These are phyloP conservation scores for Gephyroberyx darwinii DNA, from an alignment of 2,797 vertebrate genomes.

Conservation along the genomic window DNA sequence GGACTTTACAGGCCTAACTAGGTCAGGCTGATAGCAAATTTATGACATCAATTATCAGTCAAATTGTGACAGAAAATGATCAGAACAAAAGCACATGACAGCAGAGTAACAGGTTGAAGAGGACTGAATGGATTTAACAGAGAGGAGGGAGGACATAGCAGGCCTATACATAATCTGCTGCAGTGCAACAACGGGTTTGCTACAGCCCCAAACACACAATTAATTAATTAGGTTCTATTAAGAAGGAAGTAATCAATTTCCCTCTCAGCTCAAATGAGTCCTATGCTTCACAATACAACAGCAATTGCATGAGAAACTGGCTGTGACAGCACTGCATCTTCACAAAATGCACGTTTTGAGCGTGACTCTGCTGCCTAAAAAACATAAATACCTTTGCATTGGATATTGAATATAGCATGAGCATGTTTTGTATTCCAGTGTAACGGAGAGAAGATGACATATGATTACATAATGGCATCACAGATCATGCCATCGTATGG, in stretches of 20 bases:
- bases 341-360: neutral
- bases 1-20: too few species aligned
- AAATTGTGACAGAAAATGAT: too few species aligned
- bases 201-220: neutral
- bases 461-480: conserved; percentile 38
- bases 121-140: too few species aligned
- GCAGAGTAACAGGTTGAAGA: too few species aligned
- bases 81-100: too few species aligned
- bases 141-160: too few species aligned
- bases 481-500: neutral
- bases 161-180: too few species aligned
- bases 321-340: neutral
- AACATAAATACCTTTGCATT: conserved; percentile 1
- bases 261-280: neutral
- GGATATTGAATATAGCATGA: neutral
- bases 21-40: too few species aligned
- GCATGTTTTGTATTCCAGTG: conserved; percentile 12
- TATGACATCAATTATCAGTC: too few species aligned
- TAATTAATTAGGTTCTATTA: neutral
- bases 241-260: neutral
- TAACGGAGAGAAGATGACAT: conserved; percentile 13
- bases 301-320: neutral
- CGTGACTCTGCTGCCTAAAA: neutral
- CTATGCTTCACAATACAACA: neutral
- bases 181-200: neutral